Evolutionary conservation across 2,797 vertebrate genomes (phyloP).

Genomic region (Hoplostethus atlanticus): DNA sequence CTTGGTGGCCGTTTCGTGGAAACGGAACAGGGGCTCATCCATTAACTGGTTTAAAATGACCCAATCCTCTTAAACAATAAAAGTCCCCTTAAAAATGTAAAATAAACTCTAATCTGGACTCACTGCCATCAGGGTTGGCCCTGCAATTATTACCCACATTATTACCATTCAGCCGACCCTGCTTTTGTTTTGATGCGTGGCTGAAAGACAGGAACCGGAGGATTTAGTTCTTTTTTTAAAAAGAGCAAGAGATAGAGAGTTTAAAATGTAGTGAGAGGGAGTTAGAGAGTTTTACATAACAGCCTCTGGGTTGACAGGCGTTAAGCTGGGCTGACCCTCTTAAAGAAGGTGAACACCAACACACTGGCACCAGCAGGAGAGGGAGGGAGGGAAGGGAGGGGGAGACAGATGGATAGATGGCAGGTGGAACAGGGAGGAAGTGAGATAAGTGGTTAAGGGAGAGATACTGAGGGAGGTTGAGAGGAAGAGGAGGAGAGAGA

Average conservation of each 20-base stretch:
- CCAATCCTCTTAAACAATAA: conserved; percentile 57
- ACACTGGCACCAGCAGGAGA: conserved; percentile 21
- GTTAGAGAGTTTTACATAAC: conserved; percentile 72
- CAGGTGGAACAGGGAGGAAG: conserved; percentile 11
- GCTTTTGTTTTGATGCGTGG: conserved; percentile 52
- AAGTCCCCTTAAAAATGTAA: conserved; percentile 32
- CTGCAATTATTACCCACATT: conserved; percentile 34
- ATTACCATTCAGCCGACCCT: conserved; percentile 25
- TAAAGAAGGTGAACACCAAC: conserved; percentile 58
- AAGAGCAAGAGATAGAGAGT: conserved; percentile 44
- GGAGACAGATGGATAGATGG: conserved; percentile 37
- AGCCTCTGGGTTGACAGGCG: conserved; percentile 53
- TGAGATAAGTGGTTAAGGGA: background rate
- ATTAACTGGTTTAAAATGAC: conserved; percentile 46
- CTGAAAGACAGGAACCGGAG: conserved; percentile 37
- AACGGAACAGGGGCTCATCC: conserved; percentile 19
- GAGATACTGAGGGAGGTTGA: conserved; percentile 26
- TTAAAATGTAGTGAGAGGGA: conserved; percentile 56
- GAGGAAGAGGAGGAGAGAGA: conserved; percentile 23
- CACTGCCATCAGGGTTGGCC: conserved; percentile 11
- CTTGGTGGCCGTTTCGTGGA: conserved; percentile 27
- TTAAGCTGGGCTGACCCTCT: conserved; percentile 66
- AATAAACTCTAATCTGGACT: conserved; percentile 37
- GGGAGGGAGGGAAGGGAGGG: conserved; percentile 9
- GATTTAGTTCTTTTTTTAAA: conserved; percentile 43